Conservation (phyloP, 2,797 vertebrate species). For the Gadopsis marmoratus region DNA sequence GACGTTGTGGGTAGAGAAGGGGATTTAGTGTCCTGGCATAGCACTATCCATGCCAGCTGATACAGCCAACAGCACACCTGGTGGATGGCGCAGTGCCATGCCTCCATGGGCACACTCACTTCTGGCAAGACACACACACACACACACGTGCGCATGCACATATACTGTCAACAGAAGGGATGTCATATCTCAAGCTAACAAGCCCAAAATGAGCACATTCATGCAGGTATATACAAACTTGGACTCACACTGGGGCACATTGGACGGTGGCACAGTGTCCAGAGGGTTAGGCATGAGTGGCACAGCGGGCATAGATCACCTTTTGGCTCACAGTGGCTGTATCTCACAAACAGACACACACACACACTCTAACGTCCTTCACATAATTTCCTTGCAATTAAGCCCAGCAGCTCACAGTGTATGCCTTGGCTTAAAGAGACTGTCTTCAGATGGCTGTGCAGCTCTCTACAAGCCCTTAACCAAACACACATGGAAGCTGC, state of each 20-base stretch:
- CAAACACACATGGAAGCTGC: slow-evolving; percentile 39
- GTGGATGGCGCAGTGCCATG: slow-evolving; percentile 55
- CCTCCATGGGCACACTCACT: slow-evolving; percentile 31
- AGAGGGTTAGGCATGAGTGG: slow-evolving; percentile 68
- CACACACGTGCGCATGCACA: slow-evolving; percentile 11
- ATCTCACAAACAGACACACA: slow-evolving; percentile 24
- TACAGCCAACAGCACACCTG: slow-evolving; percentile 62
- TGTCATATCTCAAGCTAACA: slow-evolving; percentile 54
- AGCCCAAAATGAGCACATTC: slow-evolving; percentile 54
- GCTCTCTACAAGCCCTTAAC: slow-evolving; percentile 38
- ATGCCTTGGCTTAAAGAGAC: slow-evolving; percentile 49
- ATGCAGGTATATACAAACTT: slow-evolving; percentile 55
- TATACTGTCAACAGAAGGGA: slow-evolving; percentile 31
- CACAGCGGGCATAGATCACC: slow-evolving; percentile 73
- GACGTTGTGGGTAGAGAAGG: slow-evolving; percentile 8
- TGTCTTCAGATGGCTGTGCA: slow-evolving; percentile 26
- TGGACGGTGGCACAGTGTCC: slow-evolving; percentile 58
- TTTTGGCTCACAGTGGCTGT: slow-evolving; percentile 61
- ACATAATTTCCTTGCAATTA: slow-evolving; percentile 75
- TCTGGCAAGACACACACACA: slow-evolving; percentile 44
- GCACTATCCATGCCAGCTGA: slow-evolving; percentile 37
- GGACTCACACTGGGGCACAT: slow-evolving; percentile 47
- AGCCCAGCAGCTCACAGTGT: slow-evolving; percentile 59
- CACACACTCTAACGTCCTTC: no score
- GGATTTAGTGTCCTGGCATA: slow-evolving; percentile 36